These are phyloP conservation scores for Salvelinus namaycush DNA, from an alignment of 2,113 vertebrate genomes.

Conservation along the genomic window DNA sequence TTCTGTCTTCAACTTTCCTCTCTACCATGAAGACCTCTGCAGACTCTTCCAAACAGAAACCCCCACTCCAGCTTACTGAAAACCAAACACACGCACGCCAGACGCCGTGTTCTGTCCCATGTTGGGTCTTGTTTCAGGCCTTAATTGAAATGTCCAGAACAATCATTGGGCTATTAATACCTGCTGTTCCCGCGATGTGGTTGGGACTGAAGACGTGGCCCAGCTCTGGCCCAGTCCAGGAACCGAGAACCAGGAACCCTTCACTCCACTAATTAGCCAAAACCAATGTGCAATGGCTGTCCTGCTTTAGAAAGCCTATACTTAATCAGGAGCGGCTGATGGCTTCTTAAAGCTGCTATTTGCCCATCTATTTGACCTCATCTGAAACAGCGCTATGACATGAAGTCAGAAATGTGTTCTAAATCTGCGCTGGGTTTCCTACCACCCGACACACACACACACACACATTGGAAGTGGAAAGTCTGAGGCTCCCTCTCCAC, in stretches of 20 bases:
- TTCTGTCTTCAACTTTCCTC: too few relatives aligned
- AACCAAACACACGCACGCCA: too few relatives aligned
- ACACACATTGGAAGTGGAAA: slow-evolving; percentile 18
- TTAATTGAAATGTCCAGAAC: background rate
- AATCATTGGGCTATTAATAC: slow-evolving; percentile 3
- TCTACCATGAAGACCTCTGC: too few relatives aligned
- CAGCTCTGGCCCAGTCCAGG: slow-evolving; percentile 1
- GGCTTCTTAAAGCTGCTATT: slow-evolving; percentile 23
- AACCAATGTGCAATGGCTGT: slow-evolving; percentile 28
- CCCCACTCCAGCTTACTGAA: too few relatives aligned
- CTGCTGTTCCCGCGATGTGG: background rate
- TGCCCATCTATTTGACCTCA: slow-evolving; percentile 8
- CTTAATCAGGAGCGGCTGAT: slow-evolving; percentile 29
- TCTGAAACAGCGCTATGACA: slow-evolving; percentile 5
- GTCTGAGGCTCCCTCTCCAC: slow-evolving; percentile 4
- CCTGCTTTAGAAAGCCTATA: slow-evolving; percentile 26
- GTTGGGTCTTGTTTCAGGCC: too few relatives aligned
- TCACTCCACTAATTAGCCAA: slow-evolving; percentile 30
- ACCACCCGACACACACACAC: background rate
- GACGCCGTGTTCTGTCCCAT: too few relatives aligned
- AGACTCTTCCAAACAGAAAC: too few relatives aligned
- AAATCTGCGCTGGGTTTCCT: too few relatives aligned
- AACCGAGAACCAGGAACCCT: slow-evolving; percentile 13
- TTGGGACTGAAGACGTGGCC: slow-evolving; percentile 36
- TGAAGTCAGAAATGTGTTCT: background rate